Evolutionary conservation across 2,113 vertebrate species (phyloP).

Genomic region (Pionites leucogaster): DNA sequence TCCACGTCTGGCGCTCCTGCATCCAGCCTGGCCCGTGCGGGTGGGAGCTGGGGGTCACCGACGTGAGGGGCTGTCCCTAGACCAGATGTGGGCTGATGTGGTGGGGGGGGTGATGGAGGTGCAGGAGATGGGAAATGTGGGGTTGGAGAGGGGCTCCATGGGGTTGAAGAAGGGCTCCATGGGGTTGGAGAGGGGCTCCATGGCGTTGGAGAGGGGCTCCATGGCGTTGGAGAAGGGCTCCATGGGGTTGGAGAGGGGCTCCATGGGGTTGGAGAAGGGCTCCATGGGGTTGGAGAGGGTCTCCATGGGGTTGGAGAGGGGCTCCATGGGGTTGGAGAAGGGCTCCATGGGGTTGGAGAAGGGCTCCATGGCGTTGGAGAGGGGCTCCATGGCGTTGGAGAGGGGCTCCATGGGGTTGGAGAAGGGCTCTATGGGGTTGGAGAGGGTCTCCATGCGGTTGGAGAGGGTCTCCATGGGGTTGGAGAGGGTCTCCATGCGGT

Average conservation of each 20-base stretch:
- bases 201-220: fast-evolving
- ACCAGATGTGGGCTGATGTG: neutral
- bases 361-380: no score
- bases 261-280: fast-evolving
- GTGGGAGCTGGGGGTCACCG: neutral
- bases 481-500: no score
- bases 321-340: fast-evolving
- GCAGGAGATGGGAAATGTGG: neutral
- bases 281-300: neutral
- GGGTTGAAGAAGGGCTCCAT: fast-evolving
- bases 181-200: fast-evolving
- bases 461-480: no score
- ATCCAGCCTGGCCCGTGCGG: neutral
- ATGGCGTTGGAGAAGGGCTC: neutral
- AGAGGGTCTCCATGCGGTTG: no score
- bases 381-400: no score
- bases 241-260: fast-evolving
- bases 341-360: no score
- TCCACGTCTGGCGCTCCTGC: neutral
- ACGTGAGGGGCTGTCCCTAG: neutral
- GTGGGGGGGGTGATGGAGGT: neutral
- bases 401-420: no score
- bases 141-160: no score
- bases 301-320: fast-evolving
- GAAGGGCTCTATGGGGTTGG: no score